Conservation (phyloP, 2,888 invertebrate genomes). For the Erynnis tages region DNA sequence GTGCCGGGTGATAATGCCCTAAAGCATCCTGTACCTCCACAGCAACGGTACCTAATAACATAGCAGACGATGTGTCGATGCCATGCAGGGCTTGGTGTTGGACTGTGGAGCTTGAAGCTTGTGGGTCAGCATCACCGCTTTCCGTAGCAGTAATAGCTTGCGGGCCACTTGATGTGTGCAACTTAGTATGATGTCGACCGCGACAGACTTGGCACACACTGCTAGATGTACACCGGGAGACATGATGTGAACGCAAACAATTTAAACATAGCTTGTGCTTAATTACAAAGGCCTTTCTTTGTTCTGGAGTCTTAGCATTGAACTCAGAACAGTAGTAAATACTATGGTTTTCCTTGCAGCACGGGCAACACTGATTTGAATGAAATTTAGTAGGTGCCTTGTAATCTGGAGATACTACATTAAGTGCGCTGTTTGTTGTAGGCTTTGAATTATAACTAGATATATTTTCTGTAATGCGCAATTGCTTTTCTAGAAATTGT, state of each 20-base stretch:
- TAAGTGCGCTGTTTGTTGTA: not conserved
- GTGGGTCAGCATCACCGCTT: not conserved
- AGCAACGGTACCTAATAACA: constrained; percentile 10
- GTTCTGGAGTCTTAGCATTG: constrained; percentile 3
- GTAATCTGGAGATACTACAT: not conserved
- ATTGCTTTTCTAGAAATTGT: constrained; percentile 9
- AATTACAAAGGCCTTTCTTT: not conserved
- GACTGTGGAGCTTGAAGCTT: not conserved
- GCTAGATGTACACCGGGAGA: not conserved
- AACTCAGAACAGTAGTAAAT: constrained; percentile 5
- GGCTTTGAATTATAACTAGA: not conserved
- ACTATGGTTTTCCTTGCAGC: constrained; percentile 2
- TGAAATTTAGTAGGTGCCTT: not conserved
- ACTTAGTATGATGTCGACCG: not conserved
- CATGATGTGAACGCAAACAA: constrained; percentile 7
- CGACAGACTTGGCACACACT: constrained; percentile 6
- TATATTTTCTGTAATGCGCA: constrained; percentile 5
- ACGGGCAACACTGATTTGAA: too few relatives aligned
- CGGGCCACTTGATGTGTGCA: not conserved
- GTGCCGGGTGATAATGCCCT: not conserved
- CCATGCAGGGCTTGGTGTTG: not conserved
- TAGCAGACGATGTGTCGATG: not conserved
- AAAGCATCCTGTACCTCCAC: constrained; percentile 1
- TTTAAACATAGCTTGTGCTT: constrained; percentile 1
- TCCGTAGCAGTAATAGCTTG: not conserved